Conservation (phyloP, 2,888 invertebrate species). For the Tyria jacobaeae region DNA sequence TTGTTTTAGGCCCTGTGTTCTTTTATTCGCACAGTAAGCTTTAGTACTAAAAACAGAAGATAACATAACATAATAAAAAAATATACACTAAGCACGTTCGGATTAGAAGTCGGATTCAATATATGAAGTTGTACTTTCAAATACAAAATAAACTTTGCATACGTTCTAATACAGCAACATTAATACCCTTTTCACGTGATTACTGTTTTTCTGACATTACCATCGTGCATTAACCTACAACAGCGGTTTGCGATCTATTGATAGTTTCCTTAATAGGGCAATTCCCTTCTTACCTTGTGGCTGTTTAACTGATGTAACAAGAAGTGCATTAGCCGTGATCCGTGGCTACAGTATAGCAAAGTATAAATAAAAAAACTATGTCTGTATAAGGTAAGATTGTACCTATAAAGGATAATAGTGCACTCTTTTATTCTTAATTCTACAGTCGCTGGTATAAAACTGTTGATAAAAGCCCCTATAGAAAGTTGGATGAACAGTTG, state of each 20-base stretch:
- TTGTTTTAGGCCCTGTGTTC: too few relatives aligned
- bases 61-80: too few relatives aligned
- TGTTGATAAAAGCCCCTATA: conserved; percentile 57
- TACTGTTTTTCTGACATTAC: conserved; percentile 6
- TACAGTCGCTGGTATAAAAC: background rate
- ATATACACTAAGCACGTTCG: too few relatives aligned
- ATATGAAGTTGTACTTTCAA: background rate
- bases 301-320: conserved; percentile 35
- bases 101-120: background rate
- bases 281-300: conserved; percentile 28
- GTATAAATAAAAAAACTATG: conserved; percentile 25
- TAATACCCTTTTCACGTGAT: conserved; percentile 5
- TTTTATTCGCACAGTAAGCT: too few relatives aligned
- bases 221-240: conserved; percentile 10
- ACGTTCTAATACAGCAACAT: background rate
- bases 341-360: conserved; percentile 30
- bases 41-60: too few relatives aligned
- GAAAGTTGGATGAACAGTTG: conserved; percentile 52
- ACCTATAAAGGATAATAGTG: background rate
- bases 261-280: conserved; percentile 37
- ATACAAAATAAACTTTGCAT: background rate
- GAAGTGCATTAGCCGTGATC: conserved; percentile 35
- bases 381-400: conserved; percentile 23
- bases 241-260: conserved; percentile 8
- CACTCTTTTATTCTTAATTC: background rate